Evolutionary conservation across 2,888 invertebrate genomes (phyloP), one percentile per base, ranked within the genome.

Genomic region (Endomychus coccineus): DNA sequence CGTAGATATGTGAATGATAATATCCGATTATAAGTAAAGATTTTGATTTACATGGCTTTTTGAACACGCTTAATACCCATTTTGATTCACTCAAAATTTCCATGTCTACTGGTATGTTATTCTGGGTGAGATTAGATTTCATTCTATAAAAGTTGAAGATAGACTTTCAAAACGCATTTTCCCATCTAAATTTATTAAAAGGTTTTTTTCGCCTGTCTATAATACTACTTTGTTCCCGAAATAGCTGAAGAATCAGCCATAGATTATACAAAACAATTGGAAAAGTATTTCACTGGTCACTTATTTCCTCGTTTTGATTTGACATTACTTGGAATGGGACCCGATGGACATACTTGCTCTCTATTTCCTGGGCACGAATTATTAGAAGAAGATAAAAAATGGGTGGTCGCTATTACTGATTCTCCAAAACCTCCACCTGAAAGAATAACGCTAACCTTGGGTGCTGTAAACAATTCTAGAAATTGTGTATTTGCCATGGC

Each of bases 271-370:
- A 69, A 74, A 44, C 77, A 84, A 62, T 67, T 90, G 51, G 68
- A 70, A 32, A 61, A 66, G 6, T 73, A 73, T 36, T 85, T 88
- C 48, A 72, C 67, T 44, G 34, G 19, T 10, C 28, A 19, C 15
- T 14, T 10, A 56, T 52, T 75, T 34, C 88, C 89, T 0, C 61
- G 72, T 42, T 92, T 96, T 61, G 94, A 98, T 66, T 63, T 96
- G 29, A 68, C 97, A 1, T 70, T 99, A 6, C 70, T 99, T 13
- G 98, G 98, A 9, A 84, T 97, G 79, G 98, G 98, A 0, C 96
- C 95, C 0, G 98, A 98, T 61, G 97, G 97, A 0, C 98, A 98
- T 65, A 97, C 96, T 0, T 95, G 95, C 59, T 97, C 97, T 0
- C 67, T 98, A 10, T 98, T 98, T 67, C 97, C 98, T 0, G 80